Evolutionary conservation across 2,888 invertebrate species (phyloP), one percentile per base, ranked within the genome.

Genomic region (Dendrolimus pini): DNA sequence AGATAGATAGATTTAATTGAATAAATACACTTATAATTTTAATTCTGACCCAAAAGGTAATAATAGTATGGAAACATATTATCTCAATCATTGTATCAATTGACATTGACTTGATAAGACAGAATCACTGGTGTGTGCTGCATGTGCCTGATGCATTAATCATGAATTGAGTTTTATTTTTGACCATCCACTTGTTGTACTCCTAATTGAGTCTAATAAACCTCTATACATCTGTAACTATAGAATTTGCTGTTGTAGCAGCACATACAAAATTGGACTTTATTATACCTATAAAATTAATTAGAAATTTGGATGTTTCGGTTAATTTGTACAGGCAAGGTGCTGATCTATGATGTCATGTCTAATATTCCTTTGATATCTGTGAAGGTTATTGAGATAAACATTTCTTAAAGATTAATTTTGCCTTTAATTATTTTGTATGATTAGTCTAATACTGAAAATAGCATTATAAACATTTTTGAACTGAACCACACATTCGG

Each of bases 121-220:
- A 59, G 65, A 72, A 72, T 72, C 70, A 70, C 68, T 72, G 69
- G 70, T 68, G 66, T 72, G 65, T 66, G 63, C 70, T 74, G 74
- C 69, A 69, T 56, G 54, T 61, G 63, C 59, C 61, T 59, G 47
- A 47, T 47, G 47, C 47, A 47, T 66, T 61, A 67, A 65, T 70
- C 62, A 70, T 72, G 60, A 75, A 74, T 78, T 65, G 68, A 73
- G 71, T 78, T 80, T 77, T 77, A 81, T 78, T 79, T 82, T 78
- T 61, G 68, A 71, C 65, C 71, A 73, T 65, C 74, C 74, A 70
- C 68, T 75, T 72, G 69, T 75, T 65, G 70, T 30, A 30, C 30
- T 71, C 69, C 76, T 85, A 85, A 87, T 86, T 87, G 81, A 78
- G 71, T 61, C 78, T 85, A 85, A 85, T 85, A 81, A 79, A 56